A percentile compares a stretch with the other conserved stretches of the same genome.
Evolutionary conservation across 2,888 invertebrate genomes (phyloP).

Genomic region (Lasioglossum zephyrum): DNA sequence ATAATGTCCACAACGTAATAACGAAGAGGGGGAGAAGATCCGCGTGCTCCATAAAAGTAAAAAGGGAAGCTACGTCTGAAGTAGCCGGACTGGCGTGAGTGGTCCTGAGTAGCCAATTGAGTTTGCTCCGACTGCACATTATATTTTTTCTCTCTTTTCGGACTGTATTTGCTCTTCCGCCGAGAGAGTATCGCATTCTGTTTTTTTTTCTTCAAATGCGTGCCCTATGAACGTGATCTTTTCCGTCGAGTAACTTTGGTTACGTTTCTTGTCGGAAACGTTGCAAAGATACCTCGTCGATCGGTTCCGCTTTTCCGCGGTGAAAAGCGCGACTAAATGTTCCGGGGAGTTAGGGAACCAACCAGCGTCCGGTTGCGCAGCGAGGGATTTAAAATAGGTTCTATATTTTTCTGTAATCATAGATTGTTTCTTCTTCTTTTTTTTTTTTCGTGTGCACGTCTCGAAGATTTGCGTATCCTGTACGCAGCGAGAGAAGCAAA

Average conservation of each 20-base stretch:
- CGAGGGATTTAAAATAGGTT: constrained; percentile 31
- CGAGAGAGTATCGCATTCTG: constrained; percentile 26
- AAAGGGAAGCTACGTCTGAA: constrained; percentile 1
- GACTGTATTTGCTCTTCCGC: constrained; percentile 13
- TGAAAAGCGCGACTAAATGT: constrained; percentile 37
- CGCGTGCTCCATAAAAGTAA: neutral
- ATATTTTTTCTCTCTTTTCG: neutral
- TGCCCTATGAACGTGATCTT: constrained; percentile 23
- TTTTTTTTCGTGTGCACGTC: constrained; percentile 43
- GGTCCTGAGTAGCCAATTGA: constrained; percentile 17
- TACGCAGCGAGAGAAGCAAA: constrained; percentile 17
- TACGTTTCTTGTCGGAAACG: constrained; percentile 48
- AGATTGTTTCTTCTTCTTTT: constrained; percentile 1
- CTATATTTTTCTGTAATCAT: constrained; percentile 49
- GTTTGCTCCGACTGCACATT: constrained; percentile 1
- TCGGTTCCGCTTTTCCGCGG: constrained; percentile 37
- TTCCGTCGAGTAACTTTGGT: constrained; percentile 23
- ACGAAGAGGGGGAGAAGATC: neutral
- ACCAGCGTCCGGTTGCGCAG: constrained; percentile 27
- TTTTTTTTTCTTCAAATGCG: constrained; percentile 3
- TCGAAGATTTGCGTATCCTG: constrained; percentile 26
- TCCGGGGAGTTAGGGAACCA: constrained; percentile 5
- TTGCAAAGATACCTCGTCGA: constrained; percentile 33
- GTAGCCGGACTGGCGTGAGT: constrained; percentile 5
- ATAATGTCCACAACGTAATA: constrained; percentile 4